Evolutionary conservation across 2,888 invertebrate species (phyloP).

Genomic region (Steinernema scapterisci): DNA sequence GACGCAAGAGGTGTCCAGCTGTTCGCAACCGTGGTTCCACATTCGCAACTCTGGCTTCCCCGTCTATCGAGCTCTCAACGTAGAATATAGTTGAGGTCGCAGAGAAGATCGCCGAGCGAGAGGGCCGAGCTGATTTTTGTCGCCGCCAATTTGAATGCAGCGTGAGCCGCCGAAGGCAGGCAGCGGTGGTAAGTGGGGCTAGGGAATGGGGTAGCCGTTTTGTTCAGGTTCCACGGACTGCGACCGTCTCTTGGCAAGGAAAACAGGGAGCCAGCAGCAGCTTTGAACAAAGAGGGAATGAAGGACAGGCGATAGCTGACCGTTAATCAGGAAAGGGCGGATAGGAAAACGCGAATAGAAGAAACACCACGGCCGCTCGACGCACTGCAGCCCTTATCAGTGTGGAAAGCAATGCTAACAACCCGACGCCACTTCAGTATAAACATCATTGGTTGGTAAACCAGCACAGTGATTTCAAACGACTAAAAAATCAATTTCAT

Average conservation of each 20-base stretch:
- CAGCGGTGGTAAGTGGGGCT: neutral
- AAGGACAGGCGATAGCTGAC: neutral
- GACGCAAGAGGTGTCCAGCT: too few species aligned
- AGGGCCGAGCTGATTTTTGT: conserved; percentile 15
- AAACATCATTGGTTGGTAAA: conserved; percentile 22
- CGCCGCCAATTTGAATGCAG: conserved; percentile 24
- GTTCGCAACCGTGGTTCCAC: neutral
- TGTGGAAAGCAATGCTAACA: neutral
- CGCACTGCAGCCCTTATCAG: neutral
- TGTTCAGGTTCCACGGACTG: conserved; percentile 8
- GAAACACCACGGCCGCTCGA: neutral
- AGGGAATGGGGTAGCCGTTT: conserved; percentile 19
- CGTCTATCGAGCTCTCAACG: neutral
- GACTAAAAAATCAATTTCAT: conserved; percentile 5
- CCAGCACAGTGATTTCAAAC: neutral
- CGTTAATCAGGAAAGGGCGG: neutral
- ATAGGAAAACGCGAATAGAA: neutral
- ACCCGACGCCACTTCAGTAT: conserved; percentile 5
- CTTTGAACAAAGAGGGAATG: too few species aligned
- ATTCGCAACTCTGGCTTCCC: neutral
- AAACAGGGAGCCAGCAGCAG: too few species aligned
- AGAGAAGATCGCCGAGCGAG: conserved; percentile 27
- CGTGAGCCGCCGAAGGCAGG: conserved; percentile 8
- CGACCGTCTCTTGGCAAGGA: neutral
- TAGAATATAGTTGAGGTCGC: conserved; percentile 24